Percentiles rank a stretch among this genome's conserved stretches.
These are phyloP conservation scores for Sminthurinus aureus DNA, from an alignment of 2,888 invertebrate species.

Conservation along the genomic window DNA sequence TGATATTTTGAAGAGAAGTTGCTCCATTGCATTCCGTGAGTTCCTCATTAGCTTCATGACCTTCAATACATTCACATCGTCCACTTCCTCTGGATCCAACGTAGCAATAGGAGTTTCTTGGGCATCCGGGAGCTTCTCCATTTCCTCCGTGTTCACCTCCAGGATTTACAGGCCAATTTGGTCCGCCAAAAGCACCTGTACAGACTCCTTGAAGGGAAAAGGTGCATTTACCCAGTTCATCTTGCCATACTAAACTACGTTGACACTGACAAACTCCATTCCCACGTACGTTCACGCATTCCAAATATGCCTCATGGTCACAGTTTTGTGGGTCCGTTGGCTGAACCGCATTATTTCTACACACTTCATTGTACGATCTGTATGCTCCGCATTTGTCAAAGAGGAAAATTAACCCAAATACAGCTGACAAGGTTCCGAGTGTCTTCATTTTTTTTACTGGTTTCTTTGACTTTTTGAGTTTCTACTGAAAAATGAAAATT, in stretches of 20 bases:
- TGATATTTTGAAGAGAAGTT: background rate
- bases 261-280: background rate
- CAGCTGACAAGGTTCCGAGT: background rate
- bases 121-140: slow-evolving; percentile 16
- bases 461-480: background rate
- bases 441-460: background rate
- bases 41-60: slow-evolving; percentile 4
- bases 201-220: slow-evolving; percentile 1
- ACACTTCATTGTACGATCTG: slow-evolving; percentile 17
- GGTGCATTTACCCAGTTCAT: slow-evolving; percentile 15
- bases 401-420: background rate
- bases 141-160: slow-evolving; percentile 34
- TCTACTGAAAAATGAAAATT: background rate
- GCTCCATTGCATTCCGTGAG: slow-evolving; percentile 28
- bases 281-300: background rate
- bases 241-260: background rate
- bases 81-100: background rate
- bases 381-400: background rate
- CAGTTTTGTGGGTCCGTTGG: slow-evolving; percentile 19
- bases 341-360: background rate
- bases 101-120: slow-evolving; percentile 10
- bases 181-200: background rate
- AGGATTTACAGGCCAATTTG: background rate
- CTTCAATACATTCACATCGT: slow-evolving; percentile 2
- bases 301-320: background rate